Evolutionary conservation across 2,888 invertebrate species (phyloP).

Genomic region (Papilio demoleus): DNA sequence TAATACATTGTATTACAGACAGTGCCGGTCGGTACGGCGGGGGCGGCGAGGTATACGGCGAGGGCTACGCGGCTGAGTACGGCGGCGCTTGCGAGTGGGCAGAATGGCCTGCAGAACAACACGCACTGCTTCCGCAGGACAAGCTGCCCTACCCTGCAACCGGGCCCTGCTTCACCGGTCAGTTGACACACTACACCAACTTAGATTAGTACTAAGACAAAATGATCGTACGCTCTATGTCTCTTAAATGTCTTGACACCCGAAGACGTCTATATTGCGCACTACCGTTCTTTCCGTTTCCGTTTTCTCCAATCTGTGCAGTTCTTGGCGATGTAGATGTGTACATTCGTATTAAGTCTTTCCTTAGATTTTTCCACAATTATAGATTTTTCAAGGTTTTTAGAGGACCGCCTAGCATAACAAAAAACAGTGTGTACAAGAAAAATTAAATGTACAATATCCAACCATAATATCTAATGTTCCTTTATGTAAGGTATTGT

Average conservation of each 20-base stretch:
- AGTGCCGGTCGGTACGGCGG: slow-evolving; percentile 74
- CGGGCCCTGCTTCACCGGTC: slow-evolving; percentile 19
- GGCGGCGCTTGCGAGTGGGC: slow-evolving; percentile 78
- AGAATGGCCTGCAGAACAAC: slow-evolving; percentile 79
- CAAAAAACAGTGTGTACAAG: too few species aligned
- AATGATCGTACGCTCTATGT: not conserved
- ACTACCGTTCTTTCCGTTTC: too few species aligned
- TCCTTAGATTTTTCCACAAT: too few species aligned
- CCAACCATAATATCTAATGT: too few species aligned
- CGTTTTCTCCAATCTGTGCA: too few species aligned
- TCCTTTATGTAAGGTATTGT: not conserved
- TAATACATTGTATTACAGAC: slow-evolving; percentile 52
- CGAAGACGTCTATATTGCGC: too few species aligned
- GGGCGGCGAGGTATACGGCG: slow-evolving; percentile 77
- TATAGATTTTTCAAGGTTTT: too few species aligned
- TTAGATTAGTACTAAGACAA: not conserved
- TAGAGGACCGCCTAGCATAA: too few species aligned
- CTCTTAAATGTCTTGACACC: not conserved
- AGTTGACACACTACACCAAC: not conserved
- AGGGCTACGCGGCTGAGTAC: slow-evolving; percentile 76
- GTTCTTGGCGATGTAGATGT: too few species aligned
- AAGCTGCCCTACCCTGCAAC: slow-evolving; percentile 59
- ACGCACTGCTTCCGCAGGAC: slow-evolving; percentile 78
- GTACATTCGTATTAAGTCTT: too few species aligned
- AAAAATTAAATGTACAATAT: too few species aligned